Conservation (phyloP, 1,140 invertebrate species). For the Cotesia typhae region DNA sequence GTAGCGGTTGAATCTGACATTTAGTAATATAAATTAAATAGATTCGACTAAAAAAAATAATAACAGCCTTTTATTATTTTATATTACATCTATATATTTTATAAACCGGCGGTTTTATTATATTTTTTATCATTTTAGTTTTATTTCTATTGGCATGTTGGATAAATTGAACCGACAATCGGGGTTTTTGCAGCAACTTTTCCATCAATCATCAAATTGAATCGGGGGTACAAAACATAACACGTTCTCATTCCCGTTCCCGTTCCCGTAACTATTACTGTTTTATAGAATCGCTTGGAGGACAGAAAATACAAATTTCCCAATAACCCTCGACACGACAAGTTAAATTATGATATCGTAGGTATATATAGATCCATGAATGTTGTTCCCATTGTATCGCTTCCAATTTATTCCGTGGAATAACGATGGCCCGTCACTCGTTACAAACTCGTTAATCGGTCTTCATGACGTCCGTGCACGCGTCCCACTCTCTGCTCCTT, state of each 20-base stretch:
- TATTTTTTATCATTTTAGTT: too few relatives aligned
- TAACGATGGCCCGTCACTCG: constrained; percentile 12
- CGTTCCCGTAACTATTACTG: background rate
- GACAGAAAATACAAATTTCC: background rate
- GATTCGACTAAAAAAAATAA: too few relatives aligned
- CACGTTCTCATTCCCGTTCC: background rate
- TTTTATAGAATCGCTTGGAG: background rate
- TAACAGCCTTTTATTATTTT: background rate
- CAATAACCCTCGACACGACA: background rate
- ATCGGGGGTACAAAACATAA: too few relatives aligned
- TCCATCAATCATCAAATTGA: too few relatives aligned
- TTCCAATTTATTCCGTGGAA: constrained; percentile 20
- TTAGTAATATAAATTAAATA: too few relatives aligned
- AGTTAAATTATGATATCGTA: constrained; percentile 21
- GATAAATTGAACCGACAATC: background rate
- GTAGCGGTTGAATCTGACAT: too few relatives aligned
- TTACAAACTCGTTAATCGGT: constrained; percentile 26
- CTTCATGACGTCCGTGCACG: background rate
- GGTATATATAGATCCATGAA: background rate
- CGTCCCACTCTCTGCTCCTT: too few relatives aligned
- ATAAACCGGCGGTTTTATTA: background rate
- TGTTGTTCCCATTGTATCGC: constrained; percentile 3
- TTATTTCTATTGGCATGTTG: background rate
- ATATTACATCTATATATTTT: background rate
- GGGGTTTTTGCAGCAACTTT: too few relatives aligned